Evolutionary conservation across 2,797 vertebrate species (phyloP).

Genomic region (Acanthiza pusilla): DNA sequence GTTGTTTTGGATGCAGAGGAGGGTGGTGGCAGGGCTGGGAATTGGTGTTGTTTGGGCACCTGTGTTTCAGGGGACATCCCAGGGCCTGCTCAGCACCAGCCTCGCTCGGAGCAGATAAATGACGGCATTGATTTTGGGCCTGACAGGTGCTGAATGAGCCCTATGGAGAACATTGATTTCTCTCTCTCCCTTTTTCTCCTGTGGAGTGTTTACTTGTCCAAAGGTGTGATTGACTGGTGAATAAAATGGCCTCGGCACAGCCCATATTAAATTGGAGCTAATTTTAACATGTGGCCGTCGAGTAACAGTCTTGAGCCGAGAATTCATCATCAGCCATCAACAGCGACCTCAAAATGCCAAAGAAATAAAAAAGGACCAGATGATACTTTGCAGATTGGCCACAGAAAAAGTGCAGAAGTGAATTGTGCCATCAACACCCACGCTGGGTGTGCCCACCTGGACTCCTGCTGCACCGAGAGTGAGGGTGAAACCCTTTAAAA

Average conservation of each 20-base stretch:
- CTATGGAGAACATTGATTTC: neutral
- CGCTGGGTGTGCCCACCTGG: neutral
- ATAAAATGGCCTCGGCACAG: neutral
- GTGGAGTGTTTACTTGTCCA: neutral
- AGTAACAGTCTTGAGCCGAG: neutral
- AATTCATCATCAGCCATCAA: neutral
- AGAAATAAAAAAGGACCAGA: rapidly evolving
- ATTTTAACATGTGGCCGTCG: neutral
- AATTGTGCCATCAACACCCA: rapidly evolving
- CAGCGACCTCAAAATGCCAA: neutral
- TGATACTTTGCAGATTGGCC: rapidly evolving
- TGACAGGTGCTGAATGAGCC: constrained; percentile 34
- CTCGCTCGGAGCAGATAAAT: rapidly evolving
- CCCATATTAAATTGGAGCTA: neutral
- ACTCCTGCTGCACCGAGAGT: rapidly evolving
- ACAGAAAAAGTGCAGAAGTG: neutral
- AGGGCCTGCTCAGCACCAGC: neutral
- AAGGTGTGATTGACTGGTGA: constrained; percentile 12
- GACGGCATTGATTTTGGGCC: neutral
- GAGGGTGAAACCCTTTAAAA: neutral
- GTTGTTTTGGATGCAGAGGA: neutral
- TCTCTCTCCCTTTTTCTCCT: neutral
- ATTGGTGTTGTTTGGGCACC: neutral
- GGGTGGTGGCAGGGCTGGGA: rapidly evolving
- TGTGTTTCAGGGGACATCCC: rapidly evolving